Percentiles rank a stretch among this genome's conserved stretches.
These are phyloP conservation scores for Macropis europaea DNA, from an alignment of 2,888 invertebrate species.

Conservation along the genomic window DNA sequence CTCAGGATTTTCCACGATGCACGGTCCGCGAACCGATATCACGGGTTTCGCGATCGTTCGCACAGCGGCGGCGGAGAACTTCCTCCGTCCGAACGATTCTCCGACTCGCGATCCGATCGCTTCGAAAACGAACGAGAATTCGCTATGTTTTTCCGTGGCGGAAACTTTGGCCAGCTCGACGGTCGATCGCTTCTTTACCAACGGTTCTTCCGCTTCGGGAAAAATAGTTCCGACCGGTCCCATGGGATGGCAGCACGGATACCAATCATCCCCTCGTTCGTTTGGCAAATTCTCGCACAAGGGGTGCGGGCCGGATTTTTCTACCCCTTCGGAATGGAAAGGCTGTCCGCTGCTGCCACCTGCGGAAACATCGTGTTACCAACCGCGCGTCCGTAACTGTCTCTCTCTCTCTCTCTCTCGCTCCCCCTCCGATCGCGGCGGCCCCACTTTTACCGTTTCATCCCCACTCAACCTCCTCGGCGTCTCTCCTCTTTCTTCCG, in stretches of 20 bases:
- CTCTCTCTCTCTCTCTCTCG: constrained; percentile 19
- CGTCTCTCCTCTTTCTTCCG: constrained; percentile 11
- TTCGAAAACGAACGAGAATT: background rate
- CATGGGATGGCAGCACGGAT: constrained; percentile 53
- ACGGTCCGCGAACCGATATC: too few species aligned
- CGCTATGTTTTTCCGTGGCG: background rate
- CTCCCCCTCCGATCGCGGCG: background rate
- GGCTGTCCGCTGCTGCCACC: constrained; percentile 72
- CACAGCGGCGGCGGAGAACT: background rate
- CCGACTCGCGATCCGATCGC: too few species aligned
- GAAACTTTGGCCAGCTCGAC: background rate
- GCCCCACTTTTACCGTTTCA: background rate
- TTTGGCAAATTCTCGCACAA: background rate
- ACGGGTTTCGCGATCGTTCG: too few species aligned
- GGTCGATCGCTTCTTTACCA: constrained; percentile 8
- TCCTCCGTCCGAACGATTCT: background rate
- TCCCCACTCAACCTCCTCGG: background rate
- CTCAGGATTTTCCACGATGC: too few species aligned
- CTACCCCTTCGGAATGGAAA: background rate
- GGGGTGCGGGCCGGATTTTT: constrained; percentile 13
- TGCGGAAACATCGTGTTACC: constrained; percentile 36
- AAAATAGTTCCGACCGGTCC: background rate
- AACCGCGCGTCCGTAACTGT: background rate
- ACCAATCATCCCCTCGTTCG: constrained; percentile 2
- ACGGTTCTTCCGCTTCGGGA: background rate